Conservation (phyloP, 2,888 invertebrate genomes). For the Drosophila nr. medialis region DNA sequence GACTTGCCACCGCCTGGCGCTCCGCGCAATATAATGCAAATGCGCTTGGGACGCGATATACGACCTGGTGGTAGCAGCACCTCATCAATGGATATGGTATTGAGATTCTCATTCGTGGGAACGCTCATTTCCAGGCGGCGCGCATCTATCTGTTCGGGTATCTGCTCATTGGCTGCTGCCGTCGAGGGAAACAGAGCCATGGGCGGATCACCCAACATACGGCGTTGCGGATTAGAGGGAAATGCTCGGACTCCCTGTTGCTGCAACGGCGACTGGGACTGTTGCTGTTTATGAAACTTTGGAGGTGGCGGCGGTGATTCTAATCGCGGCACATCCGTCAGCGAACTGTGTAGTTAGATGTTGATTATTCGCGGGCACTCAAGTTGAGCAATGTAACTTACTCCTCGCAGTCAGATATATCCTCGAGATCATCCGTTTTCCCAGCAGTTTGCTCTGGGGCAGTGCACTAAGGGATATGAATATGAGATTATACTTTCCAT, state of each 20-base stretch:
- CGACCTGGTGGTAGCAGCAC: conserved; percentile 92
- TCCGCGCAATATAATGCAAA: conserved; percentile 95
- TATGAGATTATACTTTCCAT: conserved; percentile 7
- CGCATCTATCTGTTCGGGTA: conserved; percentile 44
- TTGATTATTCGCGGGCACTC: background rate
- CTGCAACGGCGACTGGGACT: background rate
- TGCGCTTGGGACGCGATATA: conserved; percentile 89
- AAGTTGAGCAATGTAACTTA: conserved; percentile 61
- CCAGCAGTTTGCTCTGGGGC: background rate
- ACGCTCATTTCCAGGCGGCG: conserved; percentile 67
- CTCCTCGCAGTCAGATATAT: conserved; percentile 83
- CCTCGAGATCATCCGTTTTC: conserved; percentile 75
- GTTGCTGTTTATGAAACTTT: background rate
- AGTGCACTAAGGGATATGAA: conserved; percentile 15
- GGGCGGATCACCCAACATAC: conserved; percentile 28
- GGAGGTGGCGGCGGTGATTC: conserved; percentile 44
- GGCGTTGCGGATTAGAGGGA: conserved; percentile 38
- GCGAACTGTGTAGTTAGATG: conserved; percentile 8
- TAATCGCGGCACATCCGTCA: conserved; percentile 18
- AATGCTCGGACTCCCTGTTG: conserved; percentile 10
- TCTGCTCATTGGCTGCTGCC: conserved; percentile 72
- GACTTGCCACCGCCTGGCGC: conserved; percentile 98
- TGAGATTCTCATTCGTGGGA: conserved; percentile 83
- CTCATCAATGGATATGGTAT: conserved; percentile 91
- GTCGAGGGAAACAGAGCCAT: conserved; percentile 72